These are phyloP conservation scores for Drosophila lini DNA, from an alignment of 1,140 invertebrate species.

Conservation along the genomic window DNA sequence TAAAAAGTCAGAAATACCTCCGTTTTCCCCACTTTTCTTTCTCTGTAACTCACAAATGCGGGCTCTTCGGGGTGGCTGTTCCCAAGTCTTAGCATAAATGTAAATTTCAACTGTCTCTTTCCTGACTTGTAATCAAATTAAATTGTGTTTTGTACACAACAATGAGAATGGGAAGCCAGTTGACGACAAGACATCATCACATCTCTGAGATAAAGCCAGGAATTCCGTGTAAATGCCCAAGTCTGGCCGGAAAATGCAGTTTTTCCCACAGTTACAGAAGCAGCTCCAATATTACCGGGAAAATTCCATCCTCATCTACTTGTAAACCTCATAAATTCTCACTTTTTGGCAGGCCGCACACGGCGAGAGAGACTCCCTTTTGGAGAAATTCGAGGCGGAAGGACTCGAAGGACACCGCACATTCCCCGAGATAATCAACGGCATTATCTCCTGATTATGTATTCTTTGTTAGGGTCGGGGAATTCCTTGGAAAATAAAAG, in stretches of 20 bases:
- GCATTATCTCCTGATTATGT: conserved; percentile 78
- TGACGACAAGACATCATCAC: conserved; percentile 52
- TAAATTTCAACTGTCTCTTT: conserved; percentile 33
- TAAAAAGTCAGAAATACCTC: not conserved
- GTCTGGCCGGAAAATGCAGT: conserved; percentile 38
- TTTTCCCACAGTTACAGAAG: conserved; percentile 44
- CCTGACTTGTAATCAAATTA: conserved; percentile 70
- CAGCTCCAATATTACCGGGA: conserved; percentile 38
- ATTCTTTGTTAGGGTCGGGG: conserved; percentile 32
- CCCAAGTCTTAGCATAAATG: conserved; percentile 13
- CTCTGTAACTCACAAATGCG: conserved; percentile 37
- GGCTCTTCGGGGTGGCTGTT: conserved; percentile 40
- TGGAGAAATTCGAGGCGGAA: conserved; percentile 71
- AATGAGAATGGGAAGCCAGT: conserved; percentile 24
- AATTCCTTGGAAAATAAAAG: conserved; percentile 74
- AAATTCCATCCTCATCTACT: conserved; percentile 16
- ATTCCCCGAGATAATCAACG: conserved; percentile 80
- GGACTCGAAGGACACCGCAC: conserved; percentile 53
- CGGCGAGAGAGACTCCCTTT: conserved; percentile 36
- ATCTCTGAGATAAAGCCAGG: conserved; percentile 20
- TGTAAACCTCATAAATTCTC: conserved; percentile 49
- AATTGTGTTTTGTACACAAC: conserved; percentile 58
- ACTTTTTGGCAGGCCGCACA: conserved; percentile 66
- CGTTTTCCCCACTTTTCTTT: not conserved
- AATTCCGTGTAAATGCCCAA: conserved; percentile 31